These are phyloP conservation scores for Plecturocebus donacophilus DNA, from an alignment of 2,113 vertebrate species.

Conservation along the genomic window DNA sequence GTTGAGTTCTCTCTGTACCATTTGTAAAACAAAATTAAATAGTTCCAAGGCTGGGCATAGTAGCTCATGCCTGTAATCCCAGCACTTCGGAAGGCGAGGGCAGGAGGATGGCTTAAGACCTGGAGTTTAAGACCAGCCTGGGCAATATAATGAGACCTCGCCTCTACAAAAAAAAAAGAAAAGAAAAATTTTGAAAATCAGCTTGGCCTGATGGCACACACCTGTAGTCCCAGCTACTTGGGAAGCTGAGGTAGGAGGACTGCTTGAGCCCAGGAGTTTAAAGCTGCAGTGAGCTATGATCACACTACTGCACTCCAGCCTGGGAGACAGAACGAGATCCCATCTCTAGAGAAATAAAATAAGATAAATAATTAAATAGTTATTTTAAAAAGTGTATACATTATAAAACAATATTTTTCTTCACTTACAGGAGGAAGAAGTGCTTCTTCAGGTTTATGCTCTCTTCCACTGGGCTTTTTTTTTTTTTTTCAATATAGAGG, in stretches of 20 bases:
- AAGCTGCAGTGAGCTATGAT: neutral
- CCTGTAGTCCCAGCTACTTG: neutral
- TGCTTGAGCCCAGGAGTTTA: neutral
- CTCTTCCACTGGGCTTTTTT: neutral
- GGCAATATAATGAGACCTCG: too few relatives aligned
- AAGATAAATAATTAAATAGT: too few relatives aligned
- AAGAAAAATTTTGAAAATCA: neutral
- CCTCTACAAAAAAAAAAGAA: neutral
- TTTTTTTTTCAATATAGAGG: neutral
- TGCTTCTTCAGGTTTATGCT: neutral
- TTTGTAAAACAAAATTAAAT: slow-evolving; percentile 13
- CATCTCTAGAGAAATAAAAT: neutral
- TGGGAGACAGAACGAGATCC: neutral
- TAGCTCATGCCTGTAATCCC: neutral
- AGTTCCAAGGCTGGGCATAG: neutral
- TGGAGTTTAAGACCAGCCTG: too few relatives aligned
- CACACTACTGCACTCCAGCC: neutral
- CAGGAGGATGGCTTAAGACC: too few relatives aligned
- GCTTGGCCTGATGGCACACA: neutral
- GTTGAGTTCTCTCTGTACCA: neutral
- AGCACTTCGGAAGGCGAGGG: neutral
- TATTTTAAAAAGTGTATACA: neutral
- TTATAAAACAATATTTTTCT: neutral
- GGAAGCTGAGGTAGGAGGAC: neutral
- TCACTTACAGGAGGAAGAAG: neutral